Evolutionary conservation across 1,140 invertebrate species (phyloP).

Genomic region (Apis florea): DNA sequence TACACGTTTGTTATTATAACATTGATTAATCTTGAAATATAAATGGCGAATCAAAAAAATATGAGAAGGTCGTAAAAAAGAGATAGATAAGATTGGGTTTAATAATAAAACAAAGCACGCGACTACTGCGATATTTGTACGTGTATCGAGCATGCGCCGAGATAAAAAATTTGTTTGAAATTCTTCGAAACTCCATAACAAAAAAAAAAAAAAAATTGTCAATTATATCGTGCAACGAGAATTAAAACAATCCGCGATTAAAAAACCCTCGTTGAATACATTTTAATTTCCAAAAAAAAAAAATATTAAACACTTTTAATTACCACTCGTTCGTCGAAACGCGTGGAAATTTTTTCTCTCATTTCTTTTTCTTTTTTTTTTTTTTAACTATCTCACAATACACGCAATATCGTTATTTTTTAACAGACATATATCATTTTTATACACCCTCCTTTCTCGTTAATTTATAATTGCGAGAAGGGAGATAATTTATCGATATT

Average conservation of each 20-base stretch:
- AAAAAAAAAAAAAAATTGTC: conserved; percentile 23
- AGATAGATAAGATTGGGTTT: conserved; percentile 29
- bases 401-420: too few species aligned
- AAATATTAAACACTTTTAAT: neutral
- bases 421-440: too few species aligned
- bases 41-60: neutral
- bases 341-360: too few species aligned
- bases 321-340: too few species aligned
- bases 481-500: neutral
- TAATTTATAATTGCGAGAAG: too few species aligned
- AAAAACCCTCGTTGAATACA: too few species aligned
- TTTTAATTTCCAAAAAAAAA: too few species aligned
- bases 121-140: neutral
- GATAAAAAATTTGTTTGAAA: conserved; percentile 42
- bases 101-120: conserved; percentile 33
- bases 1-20: neutral
- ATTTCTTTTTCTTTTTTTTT: neutral
- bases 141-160: neutral
- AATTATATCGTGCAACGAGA: neutral
- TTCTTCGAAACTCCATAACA: neutral
- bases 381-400: too few species aligned
- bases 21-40: too few species aligned
- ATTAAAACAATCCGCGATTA: neutral
- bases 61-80: neutral
- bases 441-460: too few species aligned